Percentiles rank a stretch among this genome's conserved stretches.
Conservation (phyloP, 2,113 vertebrate species). For the Peucedramus taeniatus region DNA sequence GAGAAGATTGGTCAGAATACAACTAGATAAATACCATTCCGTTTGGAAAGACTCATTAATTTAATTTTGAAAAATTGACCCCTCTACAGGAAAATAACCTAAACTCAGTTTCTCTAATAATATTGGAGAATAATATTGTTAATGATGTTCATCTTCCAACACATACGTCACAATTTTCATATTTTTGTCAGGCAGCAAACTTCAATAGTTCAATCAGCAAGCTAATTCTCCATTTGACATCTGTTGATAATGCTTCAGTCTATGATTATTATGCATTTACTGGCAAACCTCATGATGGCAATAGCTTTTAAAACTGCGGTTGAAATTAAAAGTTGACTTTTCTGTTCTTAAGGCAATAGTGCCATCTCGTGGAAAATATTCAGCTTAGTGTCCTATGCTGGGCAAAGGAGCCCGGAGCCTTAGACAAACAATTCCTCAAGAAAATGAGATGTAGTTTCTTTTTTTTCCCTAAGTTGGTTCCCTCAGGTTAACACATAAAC, state of each 20-base stretch:
- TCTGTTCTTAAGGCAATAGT: constrained; percentile 49
- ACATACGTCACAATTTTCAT: not conserved
- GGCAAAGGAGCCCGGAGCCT: not conserved
- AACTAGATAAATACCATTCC: not conserved
- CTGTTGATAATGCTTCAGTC: not conserved
- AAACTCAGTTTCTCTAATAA: not conserved
- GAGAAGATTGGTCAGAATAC: not conserved
- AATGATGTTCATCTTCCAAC: not conserved
- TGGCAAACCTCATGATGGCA: not conserved
- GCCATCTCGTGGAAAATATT: constrained; percentile 64
- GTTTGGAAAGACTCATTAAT: not conserved
- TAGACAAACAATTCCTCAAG: not conserved
- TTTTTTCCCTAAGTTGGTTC: not conserved
- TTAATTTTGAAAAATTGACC: not conserved
- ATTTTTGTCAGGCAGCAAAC: not conserved
- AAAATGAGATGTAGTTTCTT: not conserved
- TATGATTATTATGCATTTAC: not conserved
- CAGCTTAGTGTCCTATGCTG: fast-evolving
- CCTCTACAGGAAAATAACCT: not conserved
- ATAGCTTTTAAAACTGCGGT: not conserved
- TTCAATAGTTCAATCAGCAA: not conserved
- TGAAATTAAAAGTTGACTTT: fast-evolving
- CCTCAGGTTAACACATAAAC: fast-evolving
- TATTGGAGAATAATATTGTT: too few species aligned
- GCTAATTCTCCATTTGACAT: not conserved